These are phyloP conservation scores for Campoletis raptor DNA, from an alignment of 2,888 invertebrate genomes.

Conservation along the genomic window DNA sequence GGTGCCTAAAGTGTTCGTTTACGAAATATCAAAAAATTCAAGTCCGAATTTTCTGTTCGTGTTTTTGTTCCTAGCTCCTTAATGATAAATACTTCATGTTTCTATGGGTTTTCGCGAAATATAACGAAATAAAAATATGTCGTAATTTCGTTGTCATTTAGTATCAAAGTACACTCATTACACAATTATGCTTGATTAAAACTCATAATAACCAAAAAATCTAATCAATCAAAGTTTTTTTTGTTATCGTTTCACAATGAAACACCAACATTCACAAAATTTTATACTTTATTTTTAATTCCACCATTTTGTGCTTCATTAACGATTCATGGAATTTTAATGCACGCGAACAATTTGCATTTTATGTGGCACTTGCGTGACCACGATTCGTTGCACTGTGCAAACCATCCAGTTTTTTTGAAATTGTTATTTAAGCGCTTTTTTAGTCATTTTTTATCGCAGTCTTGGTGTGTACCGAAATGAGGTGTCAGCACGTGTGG, in stretches of 20 bases:
- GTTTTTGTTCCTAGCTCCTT: too few species aligned
- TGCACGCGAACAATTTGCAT: constrained; percentile 17
- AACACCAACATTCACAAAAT: background rate
- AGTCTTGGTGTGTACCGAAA: background rate
- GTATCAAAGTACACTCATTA: background rate
- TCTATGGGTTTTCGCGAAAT: background rate
- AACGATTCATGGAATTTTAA: constrained; percentile 5
- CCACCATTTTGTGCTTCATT: constrained; percentile 6
- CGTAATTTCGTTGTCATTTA: background rate
- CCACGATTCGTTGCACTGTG: constrained; percentile 22
- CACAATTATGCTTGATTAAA: background rate
- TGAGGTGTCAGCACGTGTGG: background rate
- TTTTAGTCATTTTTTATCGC: background rate
- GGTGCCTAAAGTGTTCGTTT: too few species aligned
- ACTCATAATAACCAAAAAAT: background rate
- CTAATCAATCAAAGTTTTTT: background rate
- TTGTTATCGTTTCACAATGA: background rate
- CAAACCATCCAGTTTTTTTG: background rate
- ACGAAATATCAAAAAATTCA: too few species aligned
- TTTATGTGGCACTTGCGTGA: constrained; percentile 38
- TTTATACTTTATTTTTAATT: background rate
- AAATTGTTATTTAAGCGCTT: background rate
- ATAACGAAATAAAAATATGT: background rate
- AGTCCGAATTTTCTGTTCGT: too few species aligned
- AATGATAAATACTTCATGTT: too few species aligned